Base-by-base conservation (phyloP, 2,113 vertebrate genomes). In the Mus spicilegus region DNA sequence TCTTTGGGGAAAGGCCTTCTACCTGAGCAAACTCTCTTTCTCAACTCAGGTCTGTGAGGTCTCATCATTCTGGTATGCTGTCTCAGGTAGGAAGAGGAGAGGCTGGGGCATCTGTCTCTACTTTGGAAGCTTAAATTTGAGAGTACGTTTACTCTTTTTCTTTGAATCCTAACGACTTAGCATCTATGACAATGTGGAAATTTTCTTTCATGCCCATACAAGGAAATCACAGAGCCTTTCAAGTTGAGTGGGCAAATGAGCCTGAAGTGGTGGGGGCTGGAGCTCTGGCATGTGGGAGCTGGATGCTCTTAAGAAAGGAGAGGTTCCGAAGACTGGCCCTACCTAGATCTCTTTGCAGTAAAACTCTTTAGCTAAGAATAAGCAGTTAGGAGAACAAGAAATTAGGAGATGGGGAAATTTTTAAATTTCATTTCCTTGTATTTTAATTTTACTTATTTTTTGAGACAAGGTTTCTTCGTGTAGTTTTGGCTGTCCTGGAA, bases 151-250 rank as follows among this genome's bases (percentile, higher is more conserved):
- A 22, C 17, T 42, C 22, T 36, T 30, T 75, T 72, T 36, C 42
- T 67, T 89, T 69, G 54, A 80, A 67, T 17, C 58, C n/a, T n/a
- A 63, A 65, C 12, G 54, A 73, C 69, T 46, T 12, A 86, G 87
- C 33, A 76, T 85, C 42, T 82, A 54, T 39, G 67, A 9, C 49
- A 87, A 69, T 58, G 51, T 77, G 42, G 85, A 49, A 92, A 30
- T 56, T 39, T 28, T 61, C n/a, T 36, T 75, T 77, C 33, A 72
- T 80, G 58, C 17, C 49, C 12, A 36, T 87, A 39, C 61, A n/a
- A 67, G 63, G 51, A 81, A 93, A 76, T n/a, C 67, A 58, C 70
- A 65, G 46, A 89, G 85, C 80, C 93, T 73, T 76, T 51, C 30
- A 70, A 77, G 84, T 87, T 61, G 75, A 85, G 73, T 58, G 87